Percentiles rank a stretch among this genome's conserved stretches.
phyloP scores from a whole-genome alignment of 92 coral and sea anemone species.

The Porites cylindrica region DNA sequence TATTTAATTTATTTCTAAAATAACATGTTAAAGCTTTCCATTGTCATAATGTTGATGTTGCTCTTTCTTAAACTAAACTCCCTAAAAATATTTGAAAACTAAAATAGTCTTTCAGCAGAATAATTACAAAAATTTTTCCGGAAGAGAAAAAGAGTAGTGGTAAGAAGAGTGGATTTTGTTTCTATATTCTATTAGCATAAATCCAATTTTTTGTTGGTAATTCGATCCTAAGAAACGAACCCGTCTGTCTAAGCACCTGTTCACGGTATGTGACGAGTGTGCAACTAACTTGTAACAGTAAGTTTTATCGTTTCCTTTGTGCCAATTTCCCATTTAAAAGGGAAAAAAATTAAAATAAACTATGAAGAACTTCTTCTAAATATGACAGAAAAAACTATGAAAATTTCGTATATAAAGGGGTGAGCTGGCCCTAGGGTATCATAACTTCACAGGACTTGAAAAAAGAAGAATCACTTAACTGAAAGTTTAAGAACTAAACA shows the following conservation, averaged over 20 bases:
- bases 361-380: background rate
- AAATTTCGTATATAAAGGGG: background rate
- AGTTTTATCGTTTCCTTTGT: background rate
- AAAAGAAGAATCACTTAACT: background rate
- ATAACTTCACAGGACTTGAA: too few relatives aligned
- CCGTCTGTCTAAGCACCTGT: background rate
- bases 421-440: background rate
- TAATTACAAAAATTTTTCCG: too few relatives aligned
- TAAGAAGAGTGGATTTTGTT: too few relatives aligned
- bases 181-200: too few relatives aligned
- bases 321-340: background rate
- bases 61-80: too few relatives aligned
- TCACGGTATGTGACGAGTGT: too few relatives aligned
- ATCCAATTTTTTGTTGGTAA: background rate
- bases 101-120: too few relatives aligned
- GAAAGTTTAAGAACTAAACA: background rate
- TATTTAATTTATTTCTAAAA: background rate
- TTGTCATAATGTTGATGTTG: background rate
- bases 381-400: background rate
- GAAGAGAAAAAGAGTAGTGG: too few relatives aligned
- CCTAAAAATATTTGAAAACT: too few relatives aligned
- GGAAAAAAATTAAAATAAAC: too few relatives aligned
- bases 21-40: background rate
- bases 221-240: background rate
- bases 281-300: background rate